phyloP scores from a whole-genome alignment of 1,140 invertebrate genomes.

The Planococcus citri region DNA sequence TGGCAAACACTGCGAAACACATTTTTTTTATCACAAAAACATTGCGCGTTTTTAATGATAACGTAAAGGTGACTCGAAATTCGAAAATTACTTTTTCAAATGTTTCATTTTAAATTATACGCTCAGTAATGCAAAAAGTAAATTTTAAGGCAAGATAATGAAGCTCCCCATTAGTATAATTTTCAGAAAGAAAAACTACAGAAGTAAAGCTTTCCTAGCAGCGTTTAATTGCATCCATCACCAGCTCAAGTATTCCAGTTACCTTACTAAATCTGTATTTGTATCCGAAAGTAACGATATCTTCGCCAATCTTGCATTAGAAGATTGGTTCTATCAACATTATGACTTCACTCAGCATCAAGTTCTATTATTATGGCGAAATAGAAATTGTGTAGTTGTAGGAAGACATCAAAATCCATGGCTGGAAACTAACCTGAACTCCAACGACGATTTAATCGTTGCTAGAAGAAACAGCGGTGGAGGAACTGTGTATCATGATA shows the following conservation, averaged over 20 bases:
- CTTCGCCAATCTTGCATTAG: constrained; percentile 79
- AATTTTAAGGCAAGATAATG: no score
- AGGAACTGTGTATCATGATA: constrained; percentile 90
- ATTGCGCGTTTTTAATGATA: no score
- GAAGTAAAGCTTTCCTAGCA: neutral
- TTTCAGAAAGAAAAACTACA: neutral
- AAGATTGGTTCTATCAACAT: constrained; percentile 87
- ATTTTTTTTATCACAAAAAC: no score
- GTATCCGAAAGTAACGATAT: constrained; percentile 84
- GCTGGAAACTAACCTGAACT: constrained; percentile 64
- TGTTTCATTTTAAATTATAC: no score
- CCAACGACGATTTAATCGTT: constrained; percentile 49
- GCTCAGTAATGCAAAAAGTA: no score
- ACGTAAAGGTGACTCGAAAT: no score
- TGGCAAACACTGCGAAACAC: no score
- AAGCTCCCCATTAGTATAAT: neutral
- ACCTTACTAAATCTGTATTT: constrained; percentile 65
- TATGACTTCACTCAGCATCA: constrained; percentile 67
- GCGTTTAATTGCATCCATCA: neutral
- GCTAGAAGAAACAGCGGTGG: constrained; percentile 90
- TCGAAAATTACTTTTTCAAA: no score
- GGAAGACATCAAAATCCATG: constrained; percentile 96
- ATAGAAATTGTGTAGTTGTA: constrained; percentile 85
- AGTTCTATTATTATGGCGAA: constrained; percentile 78
- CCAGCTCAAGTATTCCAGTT: constrained; percentile 2